Evolutionary conservation across 2,797 vertebrate species (phyloP).

Genomic region (Linurgus olivaceus): DNA sequence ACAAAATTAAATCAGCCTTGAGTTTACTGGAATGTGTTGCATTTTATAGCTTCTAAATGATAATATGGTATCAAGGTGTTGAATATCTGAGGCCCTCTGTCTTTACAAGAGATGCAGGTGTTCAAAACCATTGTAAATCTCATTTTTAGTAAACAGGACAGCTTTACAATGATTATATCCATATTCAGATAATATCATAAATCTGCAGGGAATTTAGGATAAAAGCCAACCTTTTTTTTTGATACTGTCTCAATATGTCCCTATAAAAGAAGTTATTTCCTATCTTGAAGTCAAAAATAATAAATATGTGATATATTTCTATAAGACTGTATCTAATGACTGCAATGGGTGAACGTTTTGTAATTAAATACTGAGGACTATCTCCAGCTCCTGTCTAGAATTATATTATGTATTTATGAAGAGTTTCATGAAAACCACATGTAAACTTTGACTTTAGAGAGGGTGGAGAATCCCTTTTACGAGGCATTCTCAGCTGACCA

Average conservation of each 20-base stretch:
- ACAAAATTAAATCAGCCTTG: conserved; percentile 48
- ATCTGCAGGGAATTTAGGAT: not conserved
- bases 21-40: conserved; percentile 55
- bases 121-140: not conserved
- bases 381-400: conserved; percentile 2
- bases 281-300: not conserved
- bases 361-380: not conserved
- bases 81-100: not conserved
- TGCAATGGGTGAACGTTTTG: not conserved
- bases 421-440: not conserved
- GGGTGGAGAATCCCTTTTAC: not conserved
- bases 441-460: not conserved
- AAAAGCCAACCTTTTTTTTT: not conserved
- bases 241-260: not conserved
- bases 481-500: not conserved
- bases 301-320: not conserved
- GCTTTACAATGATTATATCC: not conserved
- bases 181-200: conserved; percentile 18
- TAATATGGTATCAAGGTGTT: conserved; percentile 11
- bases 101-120: not conserved
- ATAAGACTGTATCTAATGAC: not conserved
- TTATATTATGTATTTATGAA: not conserved
- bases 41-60: conserved; percentile 35
- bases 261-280: not conserved
- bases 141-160: not conserved